Evolutionary conservation across 2,797 vertebrate species (phyloP).

Genomic region (Melanogrammus aeglefinus): DNA sequence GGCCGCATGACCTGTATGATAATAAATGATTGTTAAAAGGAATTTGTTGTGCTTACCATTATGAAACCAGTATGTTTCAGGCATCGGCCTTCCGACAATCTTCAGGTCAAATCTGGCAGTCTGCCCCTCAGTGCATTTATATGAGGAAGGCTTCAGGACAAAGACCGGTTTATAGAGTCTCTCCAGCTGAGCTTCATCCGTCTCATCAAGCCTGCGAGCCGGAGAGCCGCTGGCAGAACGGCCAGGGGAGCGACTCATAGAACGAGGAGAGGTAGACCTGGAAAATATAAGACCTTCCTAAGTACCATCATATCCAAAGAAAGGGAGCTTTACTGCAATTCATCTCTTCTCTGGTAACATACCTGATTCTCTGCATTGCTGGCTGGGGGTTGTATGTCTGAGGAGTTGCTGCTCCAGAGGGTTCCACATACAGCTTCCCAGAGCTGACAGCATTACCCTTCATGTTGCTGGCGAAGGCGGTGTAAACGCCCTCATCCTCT

Average conservation of each 20-base stretch:
- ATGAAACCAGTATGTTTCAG: conserved; percentile 97
- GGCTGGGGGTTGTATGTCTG: conserved; percentile 86
- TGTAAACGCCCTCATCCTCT: conserved; percentile 97
- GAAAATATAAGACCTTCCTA: not conserved
- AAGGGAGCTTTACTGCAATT: not conserved
- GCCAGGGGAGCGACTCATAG: conserved; percentile 82
- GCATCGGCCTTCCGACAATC: conserved; percentile 97
- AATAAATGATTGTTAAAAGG: not conserved
- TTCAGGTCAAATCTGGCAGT: conserved; percentile 97
- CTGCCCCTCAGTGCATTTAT: conserved; percentile 92
- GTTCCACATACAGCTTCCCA: conserved; percentile 91
- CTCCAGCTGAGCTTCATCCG: conserved; percentile 90
- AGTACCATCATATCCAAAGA: not conserved
- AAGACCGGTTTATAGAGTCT: conserved; percentile 98
- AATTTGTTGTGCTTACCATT: conserved; percentile 75
- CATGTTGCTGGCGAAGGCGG: conserved; percentile 87
- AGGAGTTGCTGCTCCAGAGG: conserved; percentile 77
- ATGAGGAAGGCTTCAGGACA: conserved; percentile 90
- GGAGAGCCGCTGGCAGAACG: conserved; percentile 86
- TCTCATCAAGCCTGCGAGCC: conserved; percentile 91
- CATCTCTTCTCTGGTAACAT: conserved; percentile 11
- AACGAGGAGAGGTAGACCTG: conserved; percentile 90
- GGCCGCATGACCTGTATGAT: not conserved
- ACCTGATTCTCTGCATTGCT: conserved; percentile 88
- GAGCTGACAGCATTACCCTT: conserved; percentile 95